phyloP scores from a whole-genome alignment of 2,113 vertebrate genomes.

The Tympanuchus pallidicinctus region DNA sequence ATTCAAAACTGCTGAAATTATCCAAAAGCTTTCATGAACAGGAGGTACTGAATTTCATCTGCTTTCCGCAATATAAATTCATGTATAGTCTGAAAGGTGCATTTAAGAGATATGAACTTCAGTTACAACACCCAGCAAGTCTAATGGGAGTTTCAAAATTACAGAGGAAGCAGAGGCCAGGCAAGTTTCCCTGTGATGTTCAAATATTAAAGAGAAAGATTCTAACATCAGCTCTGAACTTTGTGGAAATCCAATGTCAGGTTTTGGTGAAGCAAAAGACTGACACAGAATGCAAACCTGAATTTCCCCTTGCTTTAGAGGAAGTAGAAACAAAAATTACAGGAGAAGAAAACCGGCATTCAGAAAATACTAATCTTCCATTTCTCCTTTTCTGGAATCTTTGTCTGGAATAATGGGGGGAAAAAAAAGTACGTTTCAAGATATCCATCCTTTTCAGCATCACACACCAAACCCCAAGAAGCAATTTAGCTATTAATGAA shows the following conservation, averaged over 20 bases:
- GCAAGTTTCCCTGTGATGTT: not conserved
- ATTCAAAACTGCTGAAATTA: slow-evolving; percentile 24
- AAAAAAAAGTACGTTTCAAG: not conserved
- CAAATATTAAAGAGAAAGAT: not conserved
- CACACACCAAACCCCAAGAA: not conserved
- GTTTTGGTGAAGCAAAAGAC: not conserved
- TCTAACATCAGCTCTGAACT: not conserved
- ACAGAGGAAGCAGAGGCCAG: not conserved
- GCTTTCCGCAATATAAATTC: not conserved
- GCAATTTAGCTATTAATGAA: not conserved
- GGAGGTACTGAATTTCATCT: not conserved
- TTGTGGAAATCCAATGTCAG: not conserved
- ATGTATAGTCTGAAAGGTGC: not conserved
- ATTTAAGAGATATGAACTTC: slow-evolving; percentile 47
- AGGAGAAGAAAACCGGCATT: not conserved
- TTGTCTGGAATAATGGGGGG: not conserved
- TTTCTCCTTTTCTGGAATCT: not conserved
- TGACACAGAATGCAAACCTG: not conserved
- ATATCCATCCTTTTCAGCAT: not conserved
- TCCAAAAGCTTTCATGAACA: slow-evolving; percentile 18
- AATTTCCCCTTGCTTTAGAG: not conserved
- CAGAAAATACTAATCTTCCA: not conserved
- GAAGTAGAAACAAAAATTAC: not conserved
- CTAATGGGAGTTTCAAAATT: slow-evolving; percentile 29
- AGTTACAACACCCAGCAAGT: not conserved